phyloP scores from a whole-genome alignment of 2,797 vertebrate genomes.

The Channallabes apus region DNA sequence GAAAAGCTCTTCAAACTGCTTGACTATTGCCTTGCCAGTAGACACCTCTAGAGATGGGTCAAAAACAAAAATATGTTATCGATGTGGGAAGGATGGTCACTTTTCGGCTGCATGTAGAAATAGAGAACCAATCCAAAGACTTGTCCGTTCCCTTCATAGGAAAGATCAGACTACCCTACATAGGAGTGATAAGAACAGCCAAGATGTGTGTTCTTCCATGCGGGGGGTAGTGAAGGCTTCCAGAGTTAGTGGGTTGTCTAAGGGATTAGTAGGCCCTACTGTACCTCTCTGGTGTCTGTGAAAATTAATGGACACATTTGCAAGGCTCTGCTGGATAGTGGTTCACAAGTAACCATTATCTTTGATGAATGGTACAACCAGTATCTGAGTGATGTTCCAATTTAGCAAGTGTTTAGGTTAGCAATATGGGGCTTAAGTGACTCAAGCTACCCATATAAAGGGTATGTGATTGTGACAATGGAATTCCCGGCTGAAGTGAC shows the following conservation, averaged over 20 bases:
- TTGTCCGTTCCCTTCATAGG: no score
- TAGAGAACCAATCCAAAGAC: no score
- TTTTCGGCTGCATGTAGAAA: no score
- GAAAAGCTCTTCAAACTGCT: no score
- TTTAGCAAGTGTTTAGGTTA: not conserved
- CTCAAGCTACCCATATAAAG: not conserved
- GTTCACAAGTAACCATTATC: not conserved
- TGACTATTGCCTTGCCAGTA: no score
- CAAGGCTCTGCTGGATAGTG: not conserved
- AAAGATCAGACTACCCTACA: no score
- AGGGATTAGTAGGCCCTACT: not conserved
- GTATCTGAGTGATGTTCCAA: not conserved
- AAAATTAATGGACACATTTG: not conserved
- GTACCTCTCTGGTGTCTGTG: not conserved
- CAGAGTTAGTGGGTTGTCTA: not conserved
- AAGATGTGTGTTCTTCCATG: no score
- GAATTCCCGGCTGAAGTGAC: not conserved
- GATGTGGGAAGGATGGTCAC: no score
- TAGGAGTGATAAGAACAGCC: no score
- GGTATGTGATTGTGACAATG: not conserved
- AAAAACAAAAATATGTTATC: no score
- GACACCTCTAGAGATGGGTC: not conserved
- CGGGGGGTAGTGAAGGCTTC: no score
- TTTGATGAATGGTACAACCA: not conserved
- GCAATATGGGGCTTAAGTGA: not conserved